phyloP scores from a whole-genome alignment of 1,140 invertebrate genomes.

The Drosophila eugracilis region DNA sequence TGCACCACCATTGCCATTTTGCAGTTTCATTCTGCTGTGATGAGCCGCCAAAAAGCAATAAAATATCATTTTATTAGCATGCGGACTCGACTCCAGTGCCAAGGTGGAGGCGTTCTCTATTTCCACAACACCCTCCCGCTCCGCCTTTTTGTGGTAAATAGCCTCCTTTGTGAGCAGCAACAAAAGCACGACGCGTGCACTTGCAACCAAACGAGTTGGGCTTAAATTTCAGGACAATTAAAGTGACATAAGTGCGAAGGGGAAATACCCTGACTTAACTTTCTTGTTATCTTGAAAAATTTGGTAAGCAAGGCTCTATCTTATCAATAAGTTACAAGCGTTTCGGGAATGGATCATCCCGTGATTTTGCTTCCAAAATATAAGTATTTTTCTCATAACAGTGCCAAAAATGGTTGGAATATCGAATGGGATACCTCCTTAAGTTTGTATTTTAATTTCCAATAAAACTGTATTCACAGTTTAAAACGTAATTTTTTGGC shows the following conservation, averaged over 20 bases:
- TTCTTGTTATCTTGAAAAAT: no score
- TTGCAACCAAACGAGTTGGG: constrained; percentile 52
- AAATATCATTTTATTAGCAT: constrained; percentile 76
- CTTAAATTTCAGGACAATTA: constrained; percentile 45
- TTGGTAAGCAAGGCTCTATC: no score
- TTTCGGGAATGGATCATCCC: no score
- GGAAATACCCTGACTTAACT: not conserved
- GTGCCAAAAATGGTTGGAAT: no score
- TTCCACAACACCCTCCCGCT: not conserved
- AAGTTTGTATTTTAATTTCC: no score
- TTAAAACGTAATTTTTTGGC: no score
- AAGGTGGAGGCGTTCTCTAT: constrained; percentile 44
- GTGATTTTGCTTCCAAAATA: no score
- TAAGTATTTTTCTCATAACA: no score
- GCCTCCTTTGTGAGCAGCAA: constrained; percentile 27
- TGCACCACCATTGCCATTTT: not conserved
- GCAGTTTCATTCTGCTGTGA: constrained; percentile 33
- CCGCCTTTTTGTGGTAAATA: not conserved
- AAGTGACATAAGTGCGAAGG: not conserved
- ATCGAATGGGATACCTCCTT: no score
- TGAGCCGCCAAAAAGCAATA: constrained; percentile 75
- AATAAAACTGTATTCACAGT: no score
- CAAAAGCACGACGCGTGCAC: constrained; percentile 68
- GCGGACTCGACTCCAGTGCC: constrained; percentile 19
- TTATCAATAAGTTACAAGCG: no score